These are phyloP conservation scores for Oreohelix idahoensis DNA, from an alignment of 1,140 invertebrate species.

Conservation along the genomic window DNA sequence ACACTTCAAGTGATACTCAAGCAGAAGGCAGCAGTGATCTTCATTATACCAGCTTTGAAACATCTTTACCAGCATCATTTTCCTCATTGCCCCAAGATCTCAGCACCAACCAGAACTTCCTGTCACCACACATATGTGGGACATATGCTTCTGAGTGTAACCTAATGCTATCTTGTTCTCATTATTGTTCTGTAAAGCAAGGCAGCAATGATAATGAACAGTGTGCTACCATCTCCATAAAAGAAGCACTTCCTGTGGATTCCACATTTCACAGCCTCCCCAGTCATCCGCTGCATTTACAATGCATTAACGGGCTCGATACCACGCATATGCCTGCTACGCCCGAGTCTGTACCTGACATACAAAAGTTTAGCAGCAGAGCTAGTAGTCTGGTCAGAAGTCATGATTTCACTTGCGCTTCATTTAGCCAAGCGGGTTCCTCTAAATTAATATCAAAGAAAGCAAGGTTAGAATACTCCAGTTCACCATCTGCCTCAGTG, in stretches of 20 bases:
- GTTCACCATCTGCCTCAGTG: background rate
- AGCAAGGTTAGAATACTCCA: conserved; percentile 11
- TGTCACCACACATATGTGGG: background rate
- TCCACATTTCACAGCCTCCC: background rate
- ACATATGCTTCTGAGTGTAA: background rate
- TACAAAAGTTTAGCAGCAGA: background rate
- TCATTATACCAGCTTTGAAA: background rate
- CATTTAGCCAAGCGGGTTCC: background rate
- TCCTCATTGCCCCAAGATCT: background rate
- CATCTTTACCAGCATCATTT: background rate
- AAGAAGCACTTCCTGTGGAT: background rate
- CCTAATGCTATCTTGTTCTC: background rate
- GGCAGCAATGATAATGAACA: background rate
- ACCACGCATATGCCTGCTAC: background rate
- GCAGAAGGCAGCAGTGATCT: background rate
- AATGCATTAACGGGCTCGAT: background rate
- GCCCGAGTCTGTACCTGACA: conserved; percentile 9
- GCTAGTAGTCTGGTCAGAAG: background rate
- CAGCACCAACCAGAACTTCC: background rate
- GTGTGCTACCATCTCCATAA: too few species aligned
- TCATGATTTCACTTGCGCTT: background rate
- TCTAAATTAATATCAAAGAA: background rate
- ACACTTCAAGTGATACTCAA: background rate
- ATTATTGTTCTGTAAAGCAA: background rate
- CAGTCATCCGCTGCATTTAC: background rate